phyloP scores from a whole-genome alignment of 1,140 invertebrate species.

The Drosophila orena region DNA sequence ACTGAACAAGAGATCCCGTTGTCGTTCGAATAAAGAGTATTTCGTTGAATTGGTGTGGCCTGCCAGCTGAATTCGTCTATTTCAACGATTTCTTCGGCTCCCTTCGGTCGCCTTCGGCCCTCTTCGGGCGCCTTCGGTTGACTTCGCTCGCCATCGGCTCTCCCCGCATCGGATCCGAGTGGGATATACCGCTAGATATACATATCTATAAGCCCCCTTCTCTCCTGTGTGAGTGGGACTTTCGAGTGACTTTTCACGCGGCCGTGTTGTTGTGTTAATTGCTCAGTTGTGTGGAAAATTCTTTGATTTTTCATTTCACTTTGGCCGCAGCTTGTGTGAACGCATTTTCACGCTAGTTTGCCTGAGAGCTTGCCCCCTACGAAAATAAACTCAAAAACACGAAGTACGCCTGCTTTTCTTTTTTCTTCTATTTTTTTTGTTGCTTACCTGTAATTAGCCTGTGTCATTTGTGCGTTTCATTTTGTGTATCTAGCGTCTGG shows the following conservation, averaged over 20 bases:
- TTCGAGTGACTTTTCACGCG: constrained; percentile 49
- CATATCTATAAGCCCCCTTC: constrained; percentile 10
- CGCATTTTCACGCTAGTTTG: constrained; percentile 72
- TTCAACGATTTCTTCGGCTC: constrained; percentile 62
- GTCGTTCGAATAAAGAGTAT: constrained; percentile 85
- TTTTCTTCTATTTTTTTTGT: constrained; percentile 41
- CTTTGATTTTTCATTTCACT: constrained; percentile 65
- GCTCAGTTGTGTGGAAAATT: constrained; percentile 81
- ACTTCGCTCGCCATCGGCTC: constrained; percentile 30
- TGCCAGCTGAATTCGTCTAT: constrained; percentile 72
- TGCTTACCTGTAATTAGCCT: constrained; percentile 82
- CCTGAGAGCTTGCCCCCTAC: constrained; percentile 37
- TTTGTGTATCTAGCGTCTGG: constrained; percentile 62
- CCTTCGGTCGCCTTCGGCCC: constrained; percentile 37
- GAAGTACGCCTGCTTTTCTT: constrained; percentile 37
- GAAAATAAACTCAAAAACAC: constrained; percentile 72
- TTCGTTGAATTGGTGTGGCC: constrained; percentile 79
- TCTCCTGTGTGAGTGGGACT: constrained; percentile 5
- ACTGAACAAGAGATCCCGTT: constrained; percentile 85
- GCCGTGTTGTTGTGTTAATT: constrained; percentile 68
- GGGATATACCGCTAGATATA: constrained; percentile 47
- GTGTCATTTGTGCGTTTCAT: constrained; percentile 67
- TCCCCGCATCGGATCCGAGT: constrained; percentile 33
- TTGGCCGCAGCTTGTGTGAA: constrained; percentile 52
- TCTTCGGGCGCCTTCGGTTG: constrained; percentile 32